Conservation (phyloP, 2,797 vertebrate species). For the Trachops cirrhosus region DNA sequence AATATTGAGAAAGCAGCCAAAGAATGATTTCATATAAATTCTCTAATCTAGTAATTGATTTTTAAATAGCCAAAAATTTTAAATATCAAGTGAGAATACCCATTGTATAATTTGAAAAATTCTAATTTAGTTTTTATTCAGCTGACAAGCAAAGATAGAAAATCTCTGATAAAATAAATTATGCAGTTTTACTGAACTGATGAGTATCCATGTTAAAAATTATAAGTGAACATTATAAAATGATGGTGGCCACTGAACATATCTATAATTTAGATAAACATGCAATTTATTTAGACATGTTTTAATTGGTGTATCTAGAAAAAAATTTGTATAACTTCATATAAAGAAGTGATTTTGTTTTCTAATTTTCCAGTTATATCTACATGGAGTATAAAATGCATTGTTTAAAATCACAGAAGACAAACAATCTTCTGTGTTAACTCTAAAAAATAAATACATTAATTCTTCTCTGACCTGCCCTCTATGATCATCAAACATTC, state of each 20-base stretch:
- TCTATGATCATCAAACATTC: not conserved
- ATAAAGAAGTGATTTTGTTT: not conserved
- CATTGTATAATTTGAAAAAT: slow-evolving; percentile 41
- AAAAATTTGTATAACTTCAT: not conserved
- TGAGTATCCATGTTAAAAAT: not conserved
- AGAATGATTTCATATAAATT: slow-evolving; percentile 49
- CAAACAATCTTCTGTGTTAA: not conserved
- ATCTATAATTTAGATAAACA: not conserved
- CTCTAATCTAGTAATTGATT: slow-evolving; percentile 16
- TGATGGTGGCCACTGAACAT: not conserved
- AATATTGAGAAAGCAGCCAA: slow-evolving; percentile 19
- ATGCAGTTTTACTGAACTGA: not conserved
- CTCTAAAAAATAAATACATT: not conserved
- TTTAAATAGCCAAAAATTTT: slow-evolving; percentile 3
- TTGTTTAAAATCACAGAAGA: not conserved
- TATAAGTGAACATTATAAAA: slow-evolving; percentile 19
- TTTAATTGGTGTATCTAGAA: not conserved
- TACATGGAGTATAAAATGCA: not conserved
- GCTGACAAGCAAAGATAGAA: not conserved
- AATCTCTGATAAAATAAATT: not conserved
- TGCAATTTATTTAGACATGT: not conserved
- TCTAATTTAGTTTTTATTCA: slow-evolving; percentile 37
- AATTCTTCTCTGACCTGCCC: not conserved
- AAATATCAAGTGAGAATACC: slow-evolving; percentile 45
- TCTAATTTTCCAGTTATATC: not conserved